Evolutionary conservation across 2,888 invertebrate genomes (phyloP).

Genomic region (Ectemnius cavifrons): DNA sequence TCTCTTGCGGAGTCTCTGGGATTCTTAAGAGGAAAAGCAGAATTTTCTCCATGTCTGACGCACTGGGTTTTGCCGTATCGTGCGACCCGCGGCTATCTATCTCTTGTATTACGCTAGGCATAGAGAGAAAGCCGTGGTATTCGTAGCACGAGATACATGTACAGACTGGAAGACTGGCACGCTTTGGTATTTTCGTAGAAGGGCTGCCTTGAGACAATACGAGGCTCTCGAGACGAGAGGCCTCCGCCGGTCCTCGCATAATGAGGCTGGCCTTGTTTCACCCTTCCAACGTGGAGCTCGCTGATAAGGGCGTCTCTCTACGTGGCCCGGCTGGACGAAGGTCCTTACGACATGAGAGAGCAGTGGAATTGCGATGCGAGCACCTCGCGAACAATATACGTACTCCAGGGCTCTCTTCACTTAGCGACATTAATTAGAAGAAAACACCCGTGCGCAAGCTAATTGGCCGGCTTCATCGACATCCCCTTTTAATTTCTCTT

Average conservation of each 20-base stretch:
- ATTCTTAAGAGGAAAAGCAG: too few species aligned
- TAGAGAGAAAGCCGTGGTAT: too few species aligned
- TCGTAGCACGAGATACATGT: background rate
- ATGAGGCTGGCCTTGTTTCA: conserved; percentile 63
- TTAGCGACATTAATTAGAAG: conserved; percentile 36
- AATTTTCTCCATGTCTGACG: background rate
- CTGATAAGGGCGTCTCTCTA: conserved; percentile 55
- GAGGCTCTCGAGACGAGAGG: conserved; percentile 61
- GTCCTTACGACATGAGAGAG: conserved; percentile 24
- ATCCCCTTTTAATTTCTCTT: background rate
- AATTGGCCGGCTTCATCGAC: conserved; percentile 23
- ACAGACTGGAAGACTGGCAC: background rate
- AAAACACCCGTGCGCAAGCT: conserved; percentile 11
- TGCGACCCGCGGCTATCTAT: background rate
- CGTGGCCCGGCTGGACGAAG: conserved; percentile 46
- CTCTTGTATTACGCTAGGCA: conserved; percentile 14
- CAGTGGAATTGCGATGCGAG: conserved; percentile 22
- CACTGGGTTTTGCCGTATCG: conserved; percentile 1
- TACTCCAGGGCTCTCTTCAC: conserved; percentile 13
- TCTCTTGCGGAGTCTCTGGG: background rate
- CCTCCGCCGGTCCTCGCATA: conserved; percentile 57
- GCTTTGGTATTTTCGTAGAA: conserved; percentile 50
- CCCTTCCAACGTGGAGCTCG: conserved; percentile 44
- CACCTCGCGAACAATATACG: conserved; percentile 32
- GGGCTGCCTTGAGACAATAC: conserved; percentile 59